Evolutionary conservation across 2,888 invertebrate genomes (phyloP), one percentile per base, ranked within the genome.

Genomic region (Apocheima hispidaria): DNA sequence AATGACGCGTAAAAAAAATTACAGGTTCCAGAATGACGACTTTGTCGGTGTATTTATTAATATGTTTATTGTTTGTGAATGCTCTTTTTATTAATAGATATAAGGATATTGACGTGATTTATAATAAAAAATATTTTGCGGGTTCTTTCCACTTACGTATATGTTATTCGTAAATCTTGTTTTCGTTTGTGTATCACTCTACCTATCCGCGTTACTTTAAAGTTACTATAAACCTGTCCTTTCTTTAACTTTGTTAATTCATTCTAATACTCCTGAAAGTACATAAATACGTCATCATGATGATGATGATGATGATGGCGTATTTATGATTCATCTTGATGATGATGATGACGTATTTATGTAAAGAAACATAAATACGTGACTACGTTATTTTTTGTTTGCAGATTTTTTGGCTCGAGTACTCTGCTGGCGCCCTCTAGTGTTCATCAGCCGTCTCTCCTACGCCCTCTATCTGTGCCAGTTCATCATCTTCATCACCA

Each of bases 401-500:
- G 12, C 78, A 95, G 94, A 93, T 57, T 78, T 86, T 51, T 69
- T 95, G 20, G 92, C 93, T 28, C 82, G 81, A 44, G 68, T 95
- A 5, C 85, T 95, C 0, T 91, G 94, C 68, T 93, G 93, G 48
- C 89, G 94, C 16, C 93, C 94, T 12, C 77, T 96, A 66, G 82
- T 94, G 6, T 77, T 96, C 59, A 89, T 96, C 65, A 96, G 95
- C 69, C 93, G 94, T 38, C 90, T 96, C 26, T 95, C 95, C 1
- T 95, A 95, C 70, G 94, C 95, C 0, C 86, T 96, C 58, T 96
- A 95, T 69, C 88, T 96, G 30, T 92, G 94, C 30, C 95, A 95
- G 78, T 96, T 95, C 74, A 87, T 94, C 18, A 93, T 96, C 44
- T 95, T 95, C 71, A 94, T 96, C 62, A 95, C 95, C 66, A 94